These are phyloP conservation scores for Crotalus viridis DNA, from an alignment of 2,113 vertebrate genomes.

Conservation along the genomic window DNA sequence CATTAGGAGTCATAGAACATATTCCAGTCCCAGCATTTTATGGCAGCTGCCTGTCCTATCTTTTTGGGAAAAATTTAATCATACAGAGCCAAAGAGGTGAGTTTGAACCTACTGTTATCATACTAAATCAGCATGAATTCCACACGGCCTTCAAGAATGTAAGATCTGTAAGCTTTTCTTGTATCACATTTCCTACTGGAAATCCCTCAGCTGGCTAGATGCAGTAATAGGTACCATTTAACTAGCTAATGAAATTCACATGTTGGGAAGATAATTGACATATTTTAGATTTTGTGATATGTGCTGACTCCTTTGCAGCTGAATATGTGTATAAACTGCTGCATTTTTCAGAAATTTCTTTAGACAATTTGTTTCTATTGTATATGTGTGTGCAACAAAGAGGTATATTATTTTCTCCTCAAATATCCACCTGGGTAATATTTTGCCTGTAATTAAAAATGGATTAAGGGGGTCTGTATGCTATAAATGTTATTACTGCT, in stretches of 20 bases:
- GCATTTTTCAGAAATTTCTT: neutral
- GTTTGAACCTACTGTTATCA: slow-evolving; percentile 49
- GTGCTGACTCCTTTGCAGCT: slow-evolving; percentile 34
- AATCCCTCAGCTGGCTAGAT: slow-evolving; percentile 72
- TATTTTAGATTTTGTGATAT: slow-evolving; percentile 42
- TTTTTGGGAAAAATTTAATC: neutral
- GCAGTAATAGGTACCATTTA: slow-evolving; percentile 64
- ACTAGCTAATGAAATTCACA: slow-evolving; percentile 68
- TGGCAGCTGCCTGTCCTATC: neutral
- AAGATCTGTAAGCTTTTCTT: slow-evolving; percentile 63
- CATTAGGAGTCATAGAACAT: neutral
- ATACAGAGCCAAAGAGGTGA: neutral
- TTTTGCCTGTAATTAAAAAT: neutral
- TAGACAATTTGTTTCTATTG: neutral
- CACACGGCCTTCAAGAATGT: slow-evolving; percentile 59
- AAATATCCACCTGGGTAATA: neutral
- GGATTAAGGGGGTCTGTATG: neutral
- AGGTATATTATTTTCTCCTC: neutral
- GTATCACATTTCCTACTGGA: slow-evolving; percentile 73
- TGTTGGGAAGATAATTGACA: slow-evolving; percentile 66
- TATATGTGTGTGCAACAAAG: neutral
- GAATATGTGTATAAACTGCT: neutral
- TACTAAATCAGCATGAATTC: slow-evolving; percentile 56
- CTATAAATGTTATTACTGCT: neutral
- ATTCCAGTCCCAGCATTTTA: slow-evolving; percentile 14